Conservation (phyloP, 2,797 vertebrate species). For the Acropternis orthonyx region DNA sequence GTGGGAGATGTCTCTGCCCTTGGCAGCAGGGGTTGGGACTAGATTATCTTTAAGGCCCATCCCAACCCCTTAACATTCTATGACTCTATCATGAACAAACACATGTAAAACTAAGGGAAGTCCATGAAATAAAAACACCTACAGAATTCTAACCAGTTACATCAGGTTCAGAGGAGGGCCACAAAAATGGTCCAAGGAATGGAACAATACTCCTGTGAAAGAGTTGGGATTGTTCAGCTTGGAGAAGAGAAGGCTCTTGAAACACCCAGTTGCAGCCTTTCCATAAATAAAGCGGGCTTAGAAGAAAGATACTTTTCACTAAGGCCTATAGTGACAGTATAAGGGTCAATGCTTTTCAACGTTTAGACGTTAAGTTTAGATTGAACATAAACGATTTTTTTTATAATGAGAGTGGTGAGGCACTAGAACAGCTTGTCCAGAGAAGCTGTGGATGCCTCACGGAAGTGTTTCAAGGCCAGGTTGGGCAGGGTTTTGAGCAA, state of each 20-base stretch:
- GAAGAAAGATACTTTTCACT: not conserved
- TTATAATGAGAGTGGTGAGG: not conserved
- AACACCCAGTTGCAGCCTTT: not conserved
- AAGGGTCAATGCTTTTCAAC: not conserved
- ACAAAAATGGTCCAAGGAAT: not conserved
- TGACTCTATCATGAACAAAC: not conserved
- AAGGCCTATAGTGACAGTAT: not conserved
- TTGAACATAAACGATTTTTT: not conserved
- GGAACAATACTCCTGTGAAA: not conserved
- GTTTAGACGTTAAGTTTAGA: not conserved
- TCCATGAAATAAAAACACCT: not conserved
- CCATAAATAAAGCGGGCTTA: not conserved
- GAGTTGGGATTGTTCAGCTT: not conserved
- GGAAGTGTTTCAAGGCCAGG: not conserved
- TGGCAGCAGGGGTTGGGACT: not conserved
- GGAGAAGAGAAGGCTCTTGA: not conserved
- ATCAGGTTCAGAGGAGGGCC: not conserved
- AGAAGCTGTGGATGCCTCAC: not conserved
- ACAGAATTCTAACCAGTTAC: not conserved
- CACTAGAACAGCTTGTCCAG: not conserved
- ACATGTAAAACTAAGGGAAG: not conserved
- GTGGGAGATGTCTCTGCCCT: not conserved
- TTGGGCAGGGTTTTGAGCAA: not conserved
- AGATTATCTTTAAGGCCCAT: not conserved
- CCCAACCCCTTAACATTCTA: not conserved